phyloP scores from a whole-genome alignment of 1,140 invertebrate species.

The Drosophila tropicalis region DNA sequence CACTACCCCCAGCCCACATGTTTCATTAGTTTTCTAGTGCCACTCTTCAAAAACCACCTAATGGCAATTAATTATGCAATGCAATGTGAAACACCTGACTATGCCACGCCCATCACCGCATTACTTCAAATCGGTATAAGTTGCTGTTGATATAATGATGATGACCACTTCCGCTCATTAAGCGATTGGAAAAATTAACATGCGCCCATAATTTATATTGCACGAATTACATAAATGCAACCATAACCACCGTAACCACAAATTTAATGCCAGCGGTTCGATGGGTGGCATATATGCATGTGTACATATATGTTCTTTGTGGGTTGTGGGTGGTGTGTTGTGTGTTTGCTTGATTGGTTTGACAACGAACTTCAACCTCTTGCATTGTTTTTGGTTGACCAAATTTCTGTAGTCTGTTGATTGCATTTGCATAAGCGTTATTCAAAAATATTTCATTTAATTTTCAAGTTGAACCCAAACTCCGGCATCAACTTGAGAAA shows the following conservation, averaged over 20 bases:
- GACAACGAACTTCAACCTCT: slow-evolving; percentile 1
- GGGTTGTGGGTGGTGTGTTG: too few relatives aligned
- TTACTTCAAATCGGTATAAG: slow-evolving; percentile 42
- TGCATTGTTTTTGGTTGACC: slow-evolving; percentile 38
- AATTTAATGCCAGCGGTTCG: slow-evolving; percentile 31
- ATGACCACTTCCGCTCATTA: slow-evolving; percentile 82
- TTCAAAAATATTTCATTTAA: slow-evolving; percentile 67
- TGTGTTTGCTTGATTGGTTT: background rate
- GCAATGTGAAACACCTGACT: slow-evolving; percentile 56
- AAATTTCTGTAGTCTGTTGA: slow-evolving; percentile 25
- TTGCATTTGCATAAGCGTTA: slow-evolving; percentile 59
- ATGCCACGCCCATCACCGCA: slow-evolving; percentile 36
- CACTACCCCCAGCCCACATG: background rate
- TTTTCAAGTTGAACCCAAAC: slow-evolving; percentile 72
- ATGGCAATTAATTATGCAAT: slow-evolving; percentile 76
- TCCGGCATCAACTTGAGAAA: slow-evolving; percentile 65
- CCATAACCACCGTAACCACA: slow-evolving; percentile 30
- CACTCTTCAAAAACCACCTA: slow-evolving; percentile 47
- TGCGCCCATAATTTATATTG: slow-evolving; percentile 66
- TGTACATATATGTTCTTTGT: too few relatives aligned
- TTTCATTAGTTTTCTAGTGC: background rate
- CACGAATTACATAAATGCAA: slow-evolving; percentile 35
- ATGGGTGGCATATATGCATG: slow-evolving; percentile 4
- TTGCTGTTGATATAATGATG: slow-evolving; percentile 64
- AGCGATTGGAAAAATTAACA: slow-evolving; percentile 82